Evolutionary conservation across 2,888 invertebrate species (phyloP), one percentile per base, ranked within the genome.

Genomic region (Habroteleia sp.): DNA sequence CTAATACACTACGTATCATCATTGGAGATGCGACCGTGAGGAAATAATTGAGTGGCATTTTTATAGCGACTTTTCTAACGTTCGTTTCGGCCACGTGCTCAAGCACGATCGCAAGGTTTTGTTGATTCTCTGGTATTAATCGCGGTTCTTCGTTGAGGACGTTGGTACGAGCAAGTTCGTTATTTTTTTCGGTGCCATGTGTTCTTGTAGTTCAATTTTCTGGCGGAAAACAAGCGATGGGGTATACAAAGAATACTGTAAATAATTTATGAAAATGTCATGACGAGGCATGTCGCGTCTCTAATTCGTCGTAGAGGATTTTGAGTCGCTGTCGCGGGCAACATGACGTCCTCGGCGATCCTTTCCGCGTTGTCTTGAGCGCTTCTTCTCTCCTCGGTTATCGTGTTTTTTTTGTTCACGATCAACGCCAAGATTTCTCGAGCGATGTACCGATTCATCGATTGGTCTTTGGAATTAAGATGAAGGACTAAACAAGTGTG

Each of bases 141-240:
- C 35, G 54, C 50, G 50, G 23, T 44, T 52, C 33, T 60, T 42
- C 37, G 17, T 60, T 62, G 39, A 52, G 42, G 39, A 46, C 46
- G 52, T 65, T 46, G 33, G 8, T 5, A 8, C 29, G 29, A 16
- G 11, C 4, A 8, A 3, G 27, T 16, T 10, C 14, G 13, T 16
- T n/a, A n/a, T 14, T 31, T 58, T 44, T 69, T 71, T 63, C 44
- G 68, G 76, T 76, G 76, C 72, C 76, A 76, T 76, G 72, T 72
- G 25, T 63, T 74, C 54, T 17, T 16, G 25, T 60, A 41, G 56
- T 11, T 54, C 14, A 63, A 54, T 68, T 48, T 25, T 31, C 10
- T n/a, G 37, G 31, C 4, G 31, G 11, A 16, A 7, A 17, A 5
- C 8, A 3, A 3, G 37, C 25, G 27, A 25, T 13, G 35, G 14